These are phyloP conservation scores for Rachycentron canadum DNA, from an alignment of 2,797 vertebrate species.

Conservation along the genomic window DNA sequence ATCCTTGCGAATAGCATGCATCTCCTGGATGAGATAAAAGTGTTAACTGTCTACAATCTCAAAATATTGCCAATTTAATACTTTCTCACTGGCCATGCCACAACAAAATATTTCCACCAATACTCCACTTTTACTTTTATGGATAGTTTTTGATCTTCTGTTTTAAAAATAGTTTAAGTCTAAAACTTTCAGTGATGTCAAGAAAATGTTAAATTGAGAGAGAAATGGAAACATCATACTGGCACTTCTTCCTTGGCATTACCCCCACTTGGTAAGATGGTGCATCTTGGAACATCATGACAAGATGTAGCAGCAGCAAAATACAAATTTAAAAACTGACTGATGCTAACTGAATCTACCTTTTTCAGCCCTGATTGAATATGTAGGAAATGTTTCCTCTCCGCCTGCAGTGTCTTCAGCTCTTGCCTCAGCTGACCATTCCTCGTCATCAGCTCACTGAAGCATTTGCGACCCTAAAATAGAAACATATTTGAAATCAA, in stretches of 20 bases:
- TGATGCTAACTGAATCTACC: background rate
- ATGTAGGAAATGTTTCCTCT: constrained; percentile 35
- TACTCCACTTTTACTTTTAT: too few relatives aligned
- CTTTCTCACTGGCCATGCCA: background rate
- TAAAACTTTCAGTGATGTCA: background rate
- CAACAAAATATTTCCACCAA: background rate
- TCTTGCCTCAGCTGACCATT: constrained; percentile 41
- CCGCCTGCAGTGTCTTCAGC: constrained; percentile 17
- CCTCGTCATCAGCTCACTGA: constrained; percentile 31
- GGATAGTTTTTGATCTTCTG: background rate
- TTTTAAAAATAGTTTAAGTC: background rate
- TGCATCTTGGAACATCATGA: too few relatives aligned
- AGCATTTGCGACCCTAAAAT: background rate
- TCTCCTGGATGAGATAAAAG: constrained; percentile 27
- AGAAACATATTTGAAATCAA: constrained; percentile 5
- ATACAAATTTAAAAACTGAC: background rate
- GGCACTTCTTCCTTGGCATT: background rate
- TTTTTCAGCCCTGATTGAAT: constrained; percentile 22
- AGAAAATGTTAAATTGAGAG: background rate
- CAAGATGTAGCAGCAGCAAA: background rate
- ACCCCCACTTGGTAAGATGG: too few relatives aligned
- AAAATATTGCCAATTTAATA: background rate
- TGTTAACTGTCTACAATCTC: background rate
- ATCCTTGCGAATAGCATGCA: constrained; percentile 1
- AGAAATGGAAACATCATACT: background rate